Evolutionary conservation across 2,888 invertebrate species (phyloP), one percentile per base, ranked within the genome.

Genomic region (Gerris lacustris): DNA sequence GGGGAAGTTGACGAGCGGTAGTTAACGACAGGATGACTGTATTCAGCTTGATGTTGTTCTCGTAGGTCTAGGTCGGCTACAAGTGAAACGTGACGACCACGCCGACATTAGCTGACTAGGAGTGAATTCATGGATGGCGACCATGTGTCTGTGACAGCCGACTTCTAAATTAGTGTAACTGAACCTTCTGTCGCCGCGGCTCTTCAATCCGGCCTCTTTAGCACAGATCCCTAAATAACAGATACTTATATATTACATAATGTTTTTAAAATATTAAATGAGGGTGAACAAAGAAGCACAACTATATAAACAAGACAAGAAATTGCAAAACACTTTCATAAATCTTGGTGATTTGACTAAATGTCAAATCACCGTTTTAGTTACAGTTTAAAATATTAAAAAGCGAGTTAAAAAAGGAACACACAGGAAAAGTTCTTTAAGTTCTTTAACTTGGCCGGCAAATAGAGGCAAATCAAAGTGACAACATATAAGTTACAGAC

Each of bases 151-250:
- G 66, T 84, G 82, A 44, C 81, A 80, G 75, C 87, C 87, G 44
- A 81, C 77, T 72, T 84, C 83, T 55, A 15, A 55, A 18, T 70
- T 80, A 67, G 79, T 77, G 75, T 86, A 87, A 76, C 85, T 84
- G 80, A 91, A 91, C 31, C 86, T 83, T 2, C 86, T 81, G 80
- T 88, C 86, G 80, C 89, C 86, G 45, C 83, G 82, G 0, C 89
- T 86, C 6, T 79, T 79, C 1, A 91, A 77, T 2, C 81, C 80
- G 0, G 88, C 85, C 6, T 83, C 83, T 15, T 81, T 81, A 0
- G 90, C 86, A 77, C 89, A 88, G 73, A 88, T 83, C 44, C 85
- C 86, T 84, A 76, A 31, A 4, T 31, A 31, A 31, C 31, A 31
- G 31, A 31, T 31, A 31, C 31, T 31, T 4, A 31, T 31, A 2